Conservation (phyloP, 2,888 invertebrate genomes). For the Aelia acuminata region DNA sequence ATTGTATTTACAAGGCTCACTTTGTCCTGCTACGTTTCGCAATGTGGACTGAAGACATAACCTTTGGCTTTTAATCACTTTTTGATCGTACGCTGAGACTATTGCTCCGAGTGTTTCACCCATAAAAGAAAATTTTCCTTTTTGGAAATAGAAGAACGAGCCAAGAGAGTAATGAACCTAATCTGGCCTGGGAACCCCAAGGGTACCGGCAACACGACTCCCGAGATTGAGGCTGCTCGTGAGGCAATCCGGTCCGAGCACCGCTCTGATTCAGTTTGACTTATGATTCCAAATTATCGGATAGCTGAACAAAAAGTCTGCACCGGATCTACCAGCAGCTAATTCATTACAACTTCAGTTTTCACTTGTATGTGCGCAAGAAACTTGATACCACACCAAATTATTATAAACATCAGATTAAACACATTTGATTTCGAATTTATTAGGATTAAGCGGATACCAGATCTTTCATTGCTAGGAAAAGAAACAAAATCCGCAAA, state of each 20-base stretch:
- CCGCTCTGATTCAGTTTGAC: neutral
- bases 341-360: too few relatives aligned
- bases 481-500: too few relatives aligned
- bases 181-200: conserved; percentile 17
- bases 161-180: conserved; percentile 16
- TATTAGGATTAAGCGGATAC: too few relatives aligned
- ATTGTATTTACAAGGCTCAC: neutral
- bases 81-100: neutral
- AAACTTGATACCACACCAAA: too few relatives aligned
- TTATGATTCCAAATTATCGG: neutral
- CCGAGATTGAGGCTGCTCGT: neutral
- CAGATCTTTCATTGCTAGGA: too few relatives aligned
- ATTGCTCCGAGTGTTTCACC: neutral
- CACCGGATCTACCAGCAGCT: neutral
- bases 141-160: neutral
- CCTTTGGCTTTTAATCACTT: neutral
- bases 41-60: neutral
- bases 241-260: neutral
- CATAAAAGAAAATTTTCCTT: conserved; percentile 39
- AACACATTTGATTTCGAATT: too few relatives aligned
- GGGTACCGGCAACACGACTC: conserved; percentile 38
- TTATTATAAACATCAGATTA: too few relatives aligned
- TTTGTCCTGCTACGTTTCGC: neutral
- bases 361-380: too few relatives aligned
- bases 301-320: neutral